Conservation (phyloP, 2,797 vertebrate species). For the Crocodylus rhombifer region DNA sequence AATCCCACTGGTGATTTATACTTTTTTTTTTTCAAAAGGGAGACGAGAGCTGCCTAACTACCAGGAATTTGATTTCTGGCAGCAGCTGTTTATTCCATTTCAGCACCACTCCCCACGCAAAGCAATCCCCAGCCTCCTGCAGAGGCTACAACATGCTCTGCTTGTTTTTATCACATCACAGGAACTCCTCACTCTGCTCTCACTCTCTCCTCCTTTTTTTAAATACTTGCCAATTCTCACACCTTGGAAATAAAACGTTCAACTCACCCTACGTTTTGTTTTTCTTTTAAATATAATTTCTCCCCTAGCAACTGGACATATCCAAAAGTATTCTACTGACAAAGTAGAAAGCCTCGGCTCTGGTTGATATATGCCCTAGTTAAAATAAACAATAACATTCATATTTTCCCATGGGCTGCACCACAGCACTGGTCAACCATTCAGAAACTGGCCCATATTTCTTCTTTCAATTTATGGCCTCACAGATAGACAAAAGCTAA, state of each 20-base stretch:
- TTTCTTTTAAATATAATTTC: conserved; percentile 56
- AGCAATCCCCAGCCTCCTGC: conserved; percentile 65
- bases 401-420: conserved; percentile 59
- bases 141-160: conserved; percentile 65
- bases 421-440: conserved; percentile 64
- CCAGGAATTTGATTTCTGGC: conserved; percentile 76
- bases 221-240: conserved; percentile 74
- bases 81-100: conserved; percentile 81
- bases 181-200: conserved; percentile 40
- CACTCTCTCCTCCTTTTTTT: conserved; percentile 12
- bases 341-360: conserved; percentile 21
- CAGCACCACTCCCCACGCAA: conserved; percentile 38
- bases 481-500: conserved; percentile 36
- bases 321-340: conserved; percentile 46
- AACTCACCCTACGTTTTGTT: conserved; percentile 18
- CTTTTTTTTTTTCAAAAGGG: conserved; percentile 71
- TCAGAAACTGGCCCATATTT: conserved; percentile 58
- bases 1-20: conserved; percentile 78
- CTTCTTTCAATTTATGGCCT: conserved; percentile 34
- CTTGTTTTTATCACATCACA: conserved; percentile 72
- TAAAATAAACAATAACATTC: conserved; percentile 73
- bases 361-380: conserved; percentile 53
- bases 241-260: conserved; percentile 69
- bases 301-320: conserved; percentile 60
- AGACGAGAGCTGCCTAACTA: conserved; percentile 61